Evolutionary conservation across 2,888 invertebrate genomes (phyloP).

Genomic region (Marasmarcha lunaedactyla): DNA sequence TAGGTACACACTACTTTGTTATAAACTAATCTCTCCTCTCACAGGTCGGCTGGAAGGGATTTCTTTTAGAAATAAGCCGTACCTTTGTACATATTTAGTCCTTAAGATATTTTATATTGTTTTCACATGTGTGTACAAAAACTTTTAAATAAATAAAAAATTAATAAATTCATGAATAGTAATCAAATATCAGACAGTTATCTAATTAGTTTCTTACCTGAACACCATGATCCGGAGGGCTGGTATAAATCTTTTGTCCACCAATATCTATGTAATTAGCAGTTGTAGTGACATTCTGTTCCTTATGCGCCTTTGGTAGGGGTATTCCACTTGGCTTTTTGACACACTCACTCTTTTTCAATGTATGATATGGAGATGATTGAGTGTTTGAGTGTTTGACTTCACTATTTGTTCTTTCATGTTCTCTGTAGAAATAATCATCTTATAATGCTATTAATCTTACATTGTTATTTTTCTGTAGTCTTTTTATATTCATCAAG

Average conservation of each 20-base stretch:
- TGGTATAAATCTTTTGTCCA: constrained; percentile 60
- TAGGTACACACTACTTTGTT: too few species aligned
- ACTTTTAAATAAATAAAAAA: too few species aligned
- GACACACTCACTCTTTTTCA: constrained; percentile 44
- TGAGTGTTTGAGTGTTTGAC: constrained; percentile 53
- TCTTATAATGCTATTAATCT: background rate
- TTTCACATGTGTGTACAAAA: too few species aligned
- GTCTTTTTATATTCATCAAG: too few species aligned
- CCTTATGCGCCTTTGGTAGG: constrained; percentile 53
- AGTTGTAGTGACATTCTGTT: constrained; percentile 43
- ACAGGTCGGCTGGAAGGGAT: too few species aligned
- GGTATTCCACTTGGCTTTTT: constrained; percentile 64
- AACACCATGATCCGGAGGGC: constrained; percentile 63
- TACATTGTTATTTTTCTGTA: too few species aligned
- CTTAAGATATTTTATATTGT: too few species aligned
- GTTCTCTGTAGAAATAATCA: constrained; percentile 45
- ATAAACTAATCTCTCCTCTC: too few species aligned
- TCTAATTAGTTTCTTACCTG: constrained; percentile 54
- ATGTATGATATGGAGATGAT: constrained; percentile 59
- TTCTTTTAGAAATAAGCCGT: too few species aligned
- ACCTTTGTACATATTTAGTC: too few species aligned
- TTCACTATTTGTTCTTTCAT: constrained; percentile 59
- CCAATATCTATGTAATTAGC: constrained; percentile 63
- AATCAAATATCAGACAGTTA: too few species aligned
- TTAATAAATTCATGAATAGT: too few species aligned